Evolutionary conservation across 2,888 invertebrate genomes (phyloP).

Genomic region (Caenorhabditis parvicauda): DNA sequence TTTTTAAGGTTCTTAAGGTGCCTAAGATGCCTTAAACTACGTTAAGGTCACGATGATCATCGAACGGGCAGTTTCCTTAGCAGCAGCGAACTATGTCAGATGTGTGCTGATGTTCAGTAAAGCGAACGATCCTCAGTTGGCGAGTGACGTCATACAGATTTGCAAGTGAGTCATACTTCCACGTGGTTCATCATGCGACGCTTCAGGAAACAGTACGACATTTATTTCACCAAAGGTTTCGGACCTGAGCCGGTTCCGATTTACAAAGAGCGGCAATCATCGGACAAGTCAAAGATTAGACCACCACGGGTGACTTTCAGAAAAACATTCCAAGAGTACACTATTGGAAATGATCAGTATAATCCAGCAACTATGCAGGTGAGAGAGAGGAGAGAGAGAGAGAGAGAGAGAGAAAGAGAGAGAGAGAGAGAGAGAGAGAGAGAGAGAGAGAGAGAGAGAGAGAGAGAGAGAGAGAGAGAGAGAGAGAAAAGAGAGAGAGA

Average conservation of each 20-base stretch:
- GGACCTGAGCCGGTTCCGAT: no score
- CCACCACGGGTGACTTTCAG: no score
- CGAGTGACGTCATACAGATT: slow-evolving; percentile 6
- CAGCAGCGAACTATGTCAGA: background rate
- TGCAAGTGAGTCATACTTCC: slow-evolving; percentile 5
- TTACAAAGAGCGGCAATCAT: no score
- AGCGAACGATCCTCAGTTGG: slow-evolving; percentile 4
- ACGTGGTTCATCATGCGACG: no score
- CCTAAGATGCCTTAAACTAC: background rate
- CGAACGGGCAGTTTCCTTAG: slow-evolving; percentile 1
- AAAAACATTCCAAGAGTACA: no score
- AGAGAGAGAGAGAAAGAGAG: slow-evolving; percentile 9
- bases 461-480: slow-evolving; percentile 6
- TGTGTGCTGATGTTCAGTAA: slow-evolving; percentile 4
- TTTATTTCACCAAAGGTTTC: no score
- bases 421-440: slow-evolving; percentile 1
- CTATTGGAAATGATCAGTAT: no score
- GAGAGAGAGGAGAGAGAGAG: no score
- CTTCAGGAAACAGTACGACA: no score
- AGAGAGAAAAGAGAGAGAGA: background rate
- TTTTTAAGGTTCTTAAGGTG: no score
- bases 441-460: slow-evolving; percentile 7
- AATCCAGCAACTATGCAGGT: no score
- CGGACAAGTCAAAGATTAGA: no score
- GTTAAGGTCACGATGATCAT: slow-evolving; percentile 6